phyloP scores from a whole-genome alignment of 2,113 vertebrate genomes.

The Morone saxatilis region DNA sequence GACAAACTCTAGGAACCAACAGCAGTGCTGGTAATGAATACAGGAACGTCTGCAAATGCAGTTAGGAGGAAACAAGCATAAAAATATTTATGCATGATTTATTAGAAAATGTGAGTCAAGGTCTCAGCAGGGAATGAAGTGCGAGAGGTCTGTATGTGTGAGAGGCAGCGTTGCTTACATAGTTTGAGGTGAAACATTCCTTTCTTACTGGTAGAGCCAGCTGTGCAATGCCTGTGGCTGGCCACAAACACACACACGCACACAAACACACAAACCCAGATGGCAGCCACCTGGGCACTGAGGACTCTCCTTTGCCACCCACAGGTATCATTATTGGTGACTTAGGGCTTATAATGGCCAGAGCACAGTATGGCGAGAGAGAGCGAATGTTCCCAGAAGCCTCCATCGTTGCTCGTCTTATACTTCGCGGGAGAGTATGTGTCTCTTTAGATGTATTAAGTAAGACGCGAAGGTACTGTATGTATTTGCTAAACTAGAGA shows the following conservation, averaged over 20 bases:
- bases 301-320: conserved; percentile 60
- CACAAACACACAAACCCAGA: conserved; percentile 44
- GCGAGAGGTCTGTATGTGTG: conserved; percentile 7
- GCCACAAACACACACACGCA: conserved; percentile 3
- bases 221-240: conserved; percentile 45
- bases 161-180: conserved; percentile 1
- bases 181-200: conserved; percentile 49
- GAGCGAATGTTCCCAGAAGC: background rate
- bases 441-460: background rate
- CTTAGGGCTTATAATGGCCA: conserved; percentile 37
- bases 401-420: background rate
- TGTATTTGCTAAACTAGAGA: background rate
- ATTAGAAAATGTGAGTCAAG: conserved; percentile 30
- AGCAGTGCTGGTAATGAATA: conserved; percentile 6
- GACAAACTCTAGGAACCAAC: conserved; percentile 9
- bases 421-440: background rate
- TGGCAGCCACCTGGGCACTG: conserved; percentile 70
- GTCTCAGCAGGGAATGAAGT: conserved; percentile 26
- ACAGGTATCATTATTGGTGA: conserved; percentile 61
- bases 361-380: conserved; percentile 2
- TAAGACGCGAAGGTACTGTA: background rate
- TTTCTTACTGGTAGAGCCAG: conserved; percentile 52
- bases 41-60: conserved; percentile 17
- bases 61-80: conserved; percentile 10
- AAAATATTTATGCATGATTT: conserved; percentile 10